phyloP scores from a whole-genome alignment of 2,888 invertebrate species.

The Perizoma affinitatum region DNA sequence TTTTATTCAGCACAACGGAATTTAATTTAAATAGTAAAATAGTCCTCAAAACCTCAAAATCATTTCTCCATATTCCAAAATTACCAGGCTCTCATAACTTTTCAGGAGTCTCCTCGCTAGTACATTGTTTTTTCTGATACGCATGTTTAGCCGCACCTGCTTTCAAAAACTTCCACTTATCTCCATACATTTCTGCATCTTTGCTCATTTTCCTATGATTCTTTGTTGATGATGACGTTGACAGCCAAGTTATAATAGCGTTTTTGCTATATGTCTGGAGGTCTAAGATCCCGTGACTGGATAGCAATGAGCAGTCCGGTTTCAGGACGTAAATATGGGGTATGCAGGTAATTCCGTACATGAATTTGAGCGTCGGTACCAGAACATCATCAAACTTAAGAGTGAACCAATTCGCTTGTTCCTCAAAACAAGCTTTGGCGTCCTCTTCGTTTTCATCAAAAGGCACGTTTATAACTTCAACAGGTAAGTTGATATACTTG shows the following conservation, averaged over 20 bases:
- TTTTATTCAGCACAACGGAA: no score
- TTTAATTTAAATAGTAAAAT: no score
- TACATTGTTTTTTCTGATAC: constrained; percentile 52
- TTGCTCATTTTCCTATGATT: constrained; percentile 51
- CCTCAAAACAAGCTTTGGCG: constrained; percentile 49
- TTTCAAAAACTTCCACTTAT: constrained; percentile 56
- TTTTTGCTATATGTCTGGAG: constrained; percentile 67
- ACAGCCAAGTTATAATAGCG: constrained; percentile 68
- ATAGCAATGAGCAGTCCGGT: constrained; percentile 59
- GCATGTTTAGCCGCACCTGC: constrained; percentile 47
- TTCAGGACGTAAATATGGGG: constrained; percentile 62
- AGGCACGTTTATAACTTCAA: constrained; percentile 72
- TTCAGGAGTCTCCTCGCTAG: constrained; percentile 1
- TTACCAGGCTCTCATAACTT: constrained; percentile 18
- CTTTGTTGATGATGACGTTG: constrained; percentile 44
- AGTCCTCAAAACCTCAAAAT: no score
- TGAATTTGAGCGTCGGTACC: constrained; percentile 53
- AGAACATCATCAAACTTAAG: constrained; percentile 60
- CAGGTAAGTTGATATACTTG: constrained; percentile 61
- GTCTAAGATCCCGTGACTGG: constrained; percentile 62
- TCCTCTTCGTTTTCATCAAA: constrained; percentile 60
- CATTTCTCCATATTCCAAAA: no score
- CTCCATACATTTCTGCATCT: constrained; percentile 60
- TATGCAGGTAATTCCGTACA: constrained; percentile 61
- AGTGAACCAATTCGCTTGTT: constrained; percentile 77